These are phyloP conservation scores for Argyra leucocephala DNA, from an alignment of 2,888 invertebrate genomes.

Conservation along the genomic window DNA sequence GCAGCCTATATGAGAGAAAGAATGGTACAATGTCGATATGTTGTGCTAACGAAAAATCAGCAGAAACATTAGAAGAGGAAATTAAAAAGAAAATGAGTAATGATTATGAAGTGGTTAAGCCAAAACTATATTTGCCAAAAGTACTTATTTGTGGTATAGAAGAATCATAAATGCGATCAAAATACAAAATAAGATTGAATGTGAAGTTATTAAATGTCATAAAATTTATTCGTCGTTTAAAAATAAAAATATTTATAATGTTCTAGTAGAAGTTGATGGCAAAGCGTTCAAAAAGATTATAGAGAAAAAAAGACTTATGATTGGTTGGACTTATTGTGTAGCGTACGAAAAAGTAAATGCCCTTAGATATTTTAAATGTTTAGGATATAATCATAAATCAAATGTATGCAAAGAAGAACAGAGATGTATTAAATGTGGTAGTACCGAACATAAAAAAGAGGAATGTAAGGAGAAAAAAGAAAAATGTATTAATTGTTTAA, in stretches of 20 bases:
- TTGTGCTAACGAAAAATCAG: conserved; percentile 13
- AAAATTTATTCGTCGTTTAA: conserved; percentile 10
- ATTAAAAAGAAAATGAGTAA: conserved; percentile 14
- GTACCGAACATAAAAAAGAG: too few species aligned
- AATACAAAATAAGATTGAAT: conserved; percentile 10
- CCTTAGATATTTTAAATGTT: conserved; percentile 12
- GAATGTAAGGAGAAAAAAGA: too few species aligned
- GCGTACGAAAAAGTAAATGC: conserved; percentile 7
- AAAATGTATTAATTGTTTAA: too few species aligned
- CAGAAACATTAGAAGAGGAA: conserved; percentile 14
- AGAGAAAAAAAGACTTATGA: conserved; percentile 10
- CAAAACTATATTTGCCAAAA: conserved; percentile 7
- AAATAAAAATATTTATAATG: conserved; percentile 14
- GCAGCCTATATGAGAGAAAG: conserved; percentile 12
- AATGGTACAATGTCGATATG: conserved; percentile 10
- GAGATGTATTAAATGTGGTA: too few species aligned
- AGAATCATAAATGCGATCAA: conserved; percentile 11
- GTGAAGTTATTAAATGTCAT: neutral
- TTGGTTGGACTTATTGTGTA: neutral
- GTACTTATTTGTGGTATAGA: neutral
- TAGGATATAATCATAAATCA: conserved; percentile 9
- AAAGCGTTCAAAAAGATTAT: conserved; percentile 12
- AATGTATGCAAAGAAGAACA: conserved; percentile 1
- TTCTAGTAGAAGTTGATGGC: conserved; percentile 15
- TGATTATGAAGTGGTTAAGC: conserved; percentile 10